Evolutionary conservation across 1,140 invertebrate species (phyloP), one percentile per base, ranked within the genome.

Genomic region (Eriocheir sinensis): DNA sequence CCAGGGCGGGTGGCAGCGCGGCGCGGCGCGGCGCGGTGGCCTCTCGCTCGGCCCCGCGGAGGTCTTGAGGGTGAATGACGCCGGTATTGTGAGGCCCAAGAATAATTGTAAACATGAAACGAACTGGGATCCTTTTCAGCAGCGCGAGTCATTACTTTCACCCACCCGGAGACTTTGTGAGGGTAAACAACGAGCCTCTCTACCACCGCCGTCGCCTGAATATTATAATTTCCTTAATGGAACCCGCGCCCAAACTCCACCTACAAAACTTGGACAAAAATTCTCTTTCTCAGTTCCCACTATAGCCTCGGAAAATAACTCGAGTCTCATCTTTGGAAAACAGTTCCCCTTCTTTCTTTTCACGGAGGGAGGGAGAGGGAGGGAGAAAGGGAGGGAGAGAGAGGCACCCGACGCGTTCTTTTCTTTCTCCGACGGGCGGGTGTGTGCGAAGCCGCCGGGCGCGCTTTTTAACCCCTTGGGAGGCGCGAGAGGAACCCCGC

Each of bases 161-260:
- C 81, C 81, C 81, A 85, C 81, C 81, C 48, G 92, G 92, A 93
- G 92, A 93, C 92, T 93, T 93, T 93, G 92, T 93, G 36, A 44
- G 34, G 91, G 72, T 80, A 81, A 92, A 92, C 72, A 80, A 92
- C 32, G 92, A 93, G 81, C 86, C 36, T 86, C 92, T 53, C 92
- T 93, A 60, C 92, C 92, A 86, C 92, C 92, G 44, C 81, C 92
- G 92, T 88, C 92, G 92, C 93, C 86, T 40, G 93, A 89, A 94
- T 94, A 94, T 94, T 94, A 94, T 94, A 94, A 94, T 94, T 94
- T 94, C 93, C 93, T 94, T 94, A 94, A 94, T 94, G 93, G 93
- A 94, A 60, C 88, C 27, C 88, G 40, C 36, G 88, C 89, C 40
- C 72, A 53, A 89, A 91, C 53, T 89, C 79, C 85, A 88, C 83